Evolutionary conservation across 2,888 invertebrate species (phyloP).

Genomic region (Hirtodrosophila confusa): DNA sequence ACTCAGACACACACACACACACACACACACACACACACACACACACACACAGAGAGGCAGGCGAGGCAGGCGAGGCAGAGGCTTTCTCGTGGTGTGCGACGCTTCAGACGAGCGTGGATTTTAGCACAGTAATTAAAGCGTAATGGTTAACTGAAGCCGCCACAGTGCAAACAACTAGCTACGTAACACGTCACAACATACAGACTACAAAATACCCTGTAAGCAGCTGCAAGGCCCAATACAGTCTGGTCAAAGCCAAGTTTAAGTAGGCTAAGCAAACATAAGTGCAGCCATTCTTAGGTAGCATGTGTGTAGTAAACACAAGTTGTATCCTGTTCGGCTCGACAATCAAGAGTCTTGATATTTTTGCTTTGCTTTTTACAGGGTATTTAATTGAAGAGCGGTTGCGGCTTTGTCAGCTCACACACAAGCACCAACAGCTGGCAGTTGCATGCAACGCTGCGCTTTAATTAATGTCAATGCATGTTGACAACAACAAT

Average conservation of each 20-base stretch:
- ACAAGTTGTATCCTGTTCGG: too few species aligned
- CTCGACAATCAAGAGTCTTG: too few species aligned
- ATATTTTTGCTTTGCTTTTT: not conserved
- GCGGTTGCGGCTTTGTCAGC: slow-evolving; percentile 21
- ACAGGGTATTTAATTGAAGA: slow-evolving; percentile 34
- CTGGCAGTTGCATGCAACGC: slow-evolving; percentile 62
- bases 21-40: not conserved
- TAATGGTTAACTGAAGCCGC: slow-evolving; percentile 67
- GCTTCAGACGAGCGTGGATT: slow-evolving; percentile 67
- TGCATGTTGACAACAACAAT: slow-evolving; percentile 69
- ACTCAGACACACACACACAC: slow-evolving; percentile 18
- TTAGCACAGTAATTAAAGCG: slow-evolving; percentile 73
- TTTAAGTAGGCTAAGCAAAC: too few species aligned
- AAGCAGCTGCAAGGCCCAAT: too few species aligned
- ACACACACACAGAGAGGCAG: too few species aligned
- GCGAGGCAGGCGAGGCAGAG: too few species aligned
- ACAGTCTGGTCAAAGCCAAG: too few species aligned
- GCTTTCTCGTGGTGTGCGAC: slow-evolving; percentile 32
- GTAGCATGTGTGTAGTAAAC: too few species aligned
- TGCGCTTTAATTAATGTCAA: slow-evolving; percentile 75
- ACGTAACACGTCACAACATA: not conserved
- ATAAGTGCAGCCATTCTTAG: too few species aligned
- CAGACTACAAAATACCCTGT: slow-evolving; percentile 22
- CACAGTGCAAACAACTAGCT: slow-evolving; percentile 26
- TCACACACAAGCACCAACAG: slow-evolving; percentile 33